A percentile compares a stretch with the other conserved stretches of the same genome.
phyloP scores from a whole-genome alignment of 2,113 vertebrate genomes.

The Pica pica region DNA sequence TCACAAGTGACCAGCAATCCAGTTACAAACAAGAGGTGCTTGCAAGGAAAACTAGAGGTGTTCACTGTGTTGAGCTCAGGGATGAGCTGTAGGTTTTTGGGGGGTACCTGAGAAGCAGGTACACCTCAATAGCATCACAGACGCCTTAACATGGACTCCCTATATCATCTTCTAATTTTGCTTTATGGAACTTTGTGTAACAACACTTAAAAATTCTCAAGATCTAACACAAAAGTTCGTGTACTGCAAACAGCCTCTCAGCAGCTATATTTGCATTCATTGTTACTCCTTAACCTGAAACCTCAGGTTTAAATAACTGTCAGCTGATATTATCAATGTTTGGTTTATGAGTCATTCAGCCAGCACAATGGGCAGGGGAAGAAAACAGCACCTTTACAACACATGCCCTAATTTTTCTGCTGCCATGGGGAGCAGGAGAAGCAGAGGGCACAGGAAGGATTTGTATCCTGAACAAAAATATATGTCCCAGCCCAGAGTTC shows the following conservation, averaged over 20 bases:
- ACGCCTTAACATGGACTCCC: not conserved
- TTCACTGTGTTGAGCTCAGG: not conserved
- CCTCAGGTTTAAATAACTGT: slow-evolving; percentile 45
- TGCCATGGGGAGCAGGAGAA: not conserved
- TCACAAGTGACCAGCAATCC: not conserved
- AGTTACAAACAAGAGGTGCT: not conserved
- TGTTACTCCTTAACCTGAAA: slow-evolving; percentile 32
- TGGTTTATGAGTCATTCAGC: slow-evolving; percentile 31
- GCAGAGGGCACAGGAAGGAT: not conserved
- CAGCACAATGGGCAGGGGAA: not conserved
- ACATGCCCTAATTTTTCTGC: not conserved
- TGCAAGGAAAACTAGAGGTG: not conserved
- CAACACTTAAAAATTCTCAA: not conserved
- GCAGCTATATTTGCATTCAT: not conserved
- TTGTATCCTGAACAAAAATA: not conserved
- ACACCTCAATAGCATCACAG: not conserved
- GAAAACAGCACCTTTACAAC: not conserved
- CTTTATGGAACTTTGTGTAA: not conserved
- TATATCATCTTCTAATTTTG: not conserved
- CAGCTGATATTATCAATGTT: slow-evolving; percentile 41
- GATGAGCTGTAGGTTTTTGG: not conserved
- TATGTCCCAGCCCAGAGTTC: not conserved
- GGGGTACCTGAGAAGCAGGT: not conserved
- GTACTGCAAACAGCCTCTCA: not conserved
- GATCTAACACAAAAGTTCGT: rapidly evolving